A percentile compares a stretch with the other conserved stretches of the same genome.
Conservation (phyloP, 1,140 invertebrate species). For the Bombus sylvicola region DNA sequence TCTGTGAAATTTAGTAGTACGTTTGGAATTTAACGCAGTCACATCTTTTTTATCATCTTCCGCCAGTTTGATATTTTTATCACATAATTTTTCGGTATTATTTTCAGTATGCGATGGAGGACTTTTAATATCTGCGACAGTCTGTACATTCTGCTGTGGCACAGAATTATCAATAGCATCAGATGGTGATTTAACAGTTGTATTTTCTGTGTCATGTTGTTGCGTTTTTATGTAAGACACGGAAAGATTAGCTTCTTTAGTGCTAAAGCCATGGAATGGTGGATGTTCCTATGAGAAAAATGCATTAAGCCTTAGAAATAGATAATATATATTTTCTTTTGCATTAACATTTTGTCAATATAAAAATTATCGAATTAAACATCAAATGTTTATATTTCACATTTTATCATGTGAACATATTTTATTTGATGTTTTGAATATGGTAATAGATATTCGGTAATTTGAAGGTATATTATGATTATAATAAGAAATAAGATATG, state of each 20-base stretch:
- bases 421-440: background rate
- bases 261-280: constrained; percentile 81
- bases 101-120: constrained; percentile 55
- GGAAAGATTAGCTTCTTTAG: constrained; percentile 76
- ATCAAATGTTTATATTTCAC: background rate
- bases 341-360: background rate
- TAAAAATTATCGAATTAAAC: background rate
- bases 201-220: constrained; percentile 70
- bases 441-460: background rate
- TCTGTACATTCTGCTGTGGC: constrained; percentile 55
- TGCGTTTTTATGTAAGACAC: constrained; percentile 74
- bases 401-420: background rate
- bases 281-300: constrained; percentile 75
- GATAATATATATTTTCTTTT: background rate
- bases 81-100: constrained; percentile 33
- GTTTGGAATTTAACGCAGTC: constrained; percentile 37
- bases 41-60: constrained; percentile 32
- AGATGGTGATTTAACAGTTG: constrained; percentile 38
- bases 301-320: constrained; percentile 3
- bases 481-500: background rate
- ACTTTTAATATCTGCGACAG: constrained; percentile 56
- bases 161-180: constrained; percentile 38
- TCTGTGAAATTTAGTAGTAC: constrained; percentile 58
- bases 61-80: constrained; percentile 29
- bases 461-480: background rate